Conservation (phyloP, 2,113 vertebrate genomes). For the Macquaria ambigua region DNA sequence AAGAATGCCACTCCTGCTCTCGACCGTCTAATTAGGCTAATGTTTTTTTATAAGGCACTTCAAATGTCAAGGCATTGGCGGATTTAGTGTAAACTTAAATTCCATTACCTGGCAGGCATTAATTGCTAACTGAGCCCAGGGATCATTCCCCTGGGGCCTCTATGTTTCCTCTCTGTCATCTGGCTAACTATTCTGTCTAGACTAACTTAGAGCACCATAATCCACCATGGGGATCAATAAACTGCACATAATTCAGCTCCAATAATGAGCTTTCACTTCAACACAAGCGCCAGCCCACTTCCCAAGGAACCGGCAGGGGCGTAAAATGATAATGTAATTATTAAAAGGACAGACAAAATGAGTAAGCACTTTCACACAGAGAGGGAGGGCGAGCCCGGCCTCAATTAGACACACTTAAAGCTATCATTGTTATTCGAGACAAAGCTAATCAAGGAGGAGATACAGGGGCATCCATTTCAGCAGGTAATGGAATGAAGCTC, state of each 20-base stretch:
- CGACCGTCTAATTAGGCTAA: conserved; percentile 95
- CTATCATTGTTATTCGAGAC: conserved; percentile 87
- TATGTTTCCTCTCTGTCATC: conserved; percentile 99
- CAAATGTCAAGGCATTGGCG: conserved; percentile 98
- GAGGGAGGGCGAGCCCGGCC: conserved; percentile 78
- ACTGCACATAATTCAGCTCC: conserved; percentile 99
- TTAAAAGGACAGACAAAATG: conserved; percentile 99
- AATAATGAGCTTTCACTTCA: conserved; percentile 99
- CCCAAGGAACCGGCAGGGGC: conserved; percentile 90
- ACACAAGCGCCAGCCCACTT: conserved; percentile 95
- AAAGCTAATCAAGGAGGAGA: conserved; percentile 85
- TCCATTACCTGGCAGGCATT: conserved; percentile 99
- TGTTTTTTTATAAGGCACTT: conserved; percentile 97
- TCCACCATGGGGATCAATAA: conserved; percentile 99
- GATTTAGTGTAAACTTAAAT: conserved; percentile 99
- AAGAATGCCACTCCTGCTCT: conserved; percentile 59
- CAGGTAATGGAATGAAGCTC: conserved; percentile 80
- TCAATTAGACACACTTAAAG: conserved; percentile 87
- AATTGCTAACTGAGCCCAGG: conserved; percentile 96
- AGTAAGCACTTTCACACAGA: conserved; percentile 93
- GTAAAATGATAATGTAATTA: conserved; percentile 99
- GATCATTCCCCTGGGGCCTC: conserved; percentile 93
- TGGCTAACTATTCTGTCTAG: conserved; percentile 99
- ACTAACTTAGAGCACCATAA: conserved; percentile 99
- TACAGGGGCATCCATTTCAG: conserved; percentile 80